Evolutionary conservation across 2,797 vertebrate species (phyloP).

Genomic region (Parotocinclus haroldoi): DNA sequence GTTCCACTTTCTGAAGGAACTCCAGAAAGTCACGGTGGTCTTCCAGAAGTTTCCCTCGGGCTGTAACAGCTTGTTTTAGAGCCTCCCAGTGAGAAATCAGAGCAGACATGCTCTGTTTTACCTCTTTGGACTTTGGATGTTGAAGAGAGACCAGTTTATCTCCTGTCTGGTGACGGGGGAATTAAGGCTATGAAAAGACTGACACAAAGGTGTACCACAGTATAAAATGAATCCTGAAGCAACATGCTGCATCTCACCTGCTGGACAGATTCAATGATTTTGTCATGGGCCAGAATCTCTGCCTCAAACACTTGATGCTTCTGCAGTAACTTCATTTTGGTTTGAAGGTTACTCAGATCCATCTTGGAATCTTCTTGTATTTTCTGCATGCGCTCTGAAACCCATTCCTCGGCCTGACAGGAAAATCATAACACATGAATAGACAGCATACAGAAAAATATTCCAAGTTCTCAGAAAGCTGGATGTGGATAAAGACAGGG

Average conservation of each 20-base stretch:
- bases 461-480: background rate
- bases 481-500: constrained; percentile 1
- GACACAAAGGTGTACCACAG: background rate
- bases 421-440: constrained; percentile 10
- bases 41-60: constrained; percentile 75
- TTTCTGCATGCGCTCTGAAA: constrained; percentile 76
- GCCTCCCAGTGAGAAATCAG: constrained; percentile 78
- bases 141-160: constrained; percentile 69
- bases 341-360: constrained; percentile 72
- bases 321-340: constrained; percentile 80
- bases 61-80: constrained; percentile 71
- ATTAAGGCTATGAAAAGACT: background rate
- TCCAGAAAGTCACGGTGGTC: constrained; percentile 80
- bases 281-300: constrained; percentile 80
- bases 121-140: constrained; percentile 65
- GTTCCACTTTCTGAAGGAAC: constrained; percentile 84
- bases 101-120: constrained; percentile 55
- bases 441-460: background rate
- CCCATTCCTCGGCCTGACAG: constrained; percentile 80
- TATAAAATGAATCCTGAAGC: background rate
- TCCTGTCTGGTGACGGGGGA: constrained; percentile 67
- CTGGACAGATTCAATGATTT: constrained; percentile 71
- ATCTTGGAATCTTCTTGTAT: constrained; percentile 71
- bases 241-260: constrained; percentile 58
- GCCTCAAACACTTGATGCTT: constrained; percentile 87